phyloP scores from a whole-genome alignment of 2,888 invertebrate species.

The Euzophera pinguis region DNA sequence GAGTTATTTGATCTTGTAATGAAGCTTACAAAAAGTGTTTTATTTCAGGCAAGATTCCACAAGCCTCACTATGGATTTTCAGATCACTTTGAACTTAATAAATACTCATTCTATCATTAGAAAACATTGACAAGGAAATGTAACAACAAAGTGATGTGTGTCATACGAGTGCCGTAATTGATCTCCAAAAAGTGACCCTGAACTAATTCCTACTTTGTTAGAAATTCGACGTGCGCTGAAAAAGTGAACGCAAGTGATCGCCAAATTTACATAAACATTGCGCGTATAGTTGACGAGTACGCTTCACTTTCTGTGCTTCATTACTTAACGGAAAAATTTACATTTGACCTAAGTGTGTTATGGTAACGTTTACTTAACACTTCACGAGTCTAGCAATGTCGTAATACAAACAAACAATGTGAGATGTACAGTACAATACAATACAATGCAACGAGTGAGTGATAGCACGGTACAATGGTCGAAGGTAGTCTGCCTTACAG shows the following conservation, averaged over 20 bases:
- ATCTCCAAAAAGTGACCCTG: constrained; percentile 31
- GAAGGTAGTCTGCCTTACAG: constrained; percentile 31
- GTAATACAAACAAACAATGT: constrained; percentile 31
- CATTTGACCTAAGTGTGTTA: constrained; percentile 7
- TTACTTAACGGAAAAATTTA: constrained; percentile 15
- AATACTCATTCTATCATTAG: no score
- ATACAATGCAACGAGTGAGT: constrained; percentile 16
- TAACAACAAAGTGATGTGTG: constrained; percentile 23
- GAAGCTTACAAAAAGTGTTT: no score
- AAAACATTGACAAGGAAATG: no score
- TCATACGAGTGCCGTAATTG: constrained; percentile 28
- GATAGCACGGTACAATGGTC: constrained; percentile 32
- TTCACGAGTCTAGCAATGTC: constrained; percentile 29
- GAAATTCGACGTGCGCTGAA: constrained; percentile 40
- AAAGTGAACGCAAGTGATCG: constrained; percentile 38
- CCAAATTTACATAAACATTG: constrained; percentile 50
- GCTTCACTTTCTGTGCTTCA: constrained; percentile 10
- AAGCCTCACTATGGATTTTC: no score
- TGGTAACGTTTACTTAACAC: constrained; percentile 21
- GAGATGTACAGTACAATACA: constrained; percentile 25
- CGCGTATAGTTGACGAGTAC: constrained; percentile 18
- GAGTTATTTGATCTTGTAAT: no score
- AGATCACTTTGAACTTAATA: no score
- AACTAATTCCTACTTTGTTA: constrained; percentile 40
- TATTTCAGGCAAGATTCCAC: no score